These are phyloP conservation scores for Melanogrammus aeglefinus DNA, from an alignment of 2,797 vertebrate species.

Conservation along the genomic window DNA sequence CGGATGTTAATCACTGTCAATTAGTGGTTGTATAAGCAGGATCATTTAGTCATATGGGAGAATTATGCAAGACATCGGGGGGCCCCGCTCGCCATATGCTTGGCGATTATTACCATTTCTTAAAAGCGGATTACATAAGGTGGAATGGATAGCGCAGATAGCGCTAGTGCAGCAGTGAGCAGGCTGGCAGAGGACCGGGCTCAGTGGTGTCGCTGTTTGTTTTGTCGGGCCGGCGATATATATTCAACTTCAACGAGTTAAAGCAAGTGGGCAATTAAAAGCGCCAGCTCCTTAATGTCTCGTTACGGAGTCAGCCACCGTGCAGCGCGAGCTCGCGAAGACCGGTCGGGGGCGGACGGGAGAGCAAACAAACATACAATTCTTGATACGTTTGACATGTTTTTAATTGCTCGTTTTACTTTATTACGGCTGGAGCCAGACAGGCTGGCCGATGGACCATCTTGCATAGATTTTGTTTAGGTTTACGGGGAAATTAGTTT, in stretches of 20 bases:
- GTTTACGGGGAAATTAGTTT: constrained; percentile 60
- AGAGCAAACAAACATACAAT: constrained; percentile 39
- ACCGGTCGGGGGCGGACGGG: constrained; percentile 41
- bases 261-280: not conserved
- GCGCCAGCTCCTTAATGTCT: not conserved
- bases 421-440: constrained; percentile 55
- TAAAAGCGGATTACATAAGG: too few relatives aligned
- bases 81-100: too few relatives aligned
- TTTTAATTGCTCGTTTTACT: constrained; percentile 65
- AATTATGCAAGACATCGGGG: constrained; percentile 7
- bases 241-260: not conserved
- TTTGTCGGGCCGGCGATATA: not conserved
- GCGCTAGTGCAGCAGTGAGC: not conserved
- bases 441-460: constrained; percentile 61
- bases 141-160: not conserved
- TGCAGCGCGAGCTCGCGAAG: constrained; percentile 7
- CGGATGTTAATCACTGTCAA: not conserved
- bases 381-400: constrained; percentile 54
- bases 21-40: not conserved
- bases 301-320: constrained; percentile 13
- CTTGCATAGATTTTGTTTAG: constrained; percentile 63
- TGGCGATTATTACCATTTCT: too few relatives aligned
- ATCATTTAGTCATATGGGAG: constrained; percentile 1
- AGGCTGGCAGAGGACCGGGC: not conserved
- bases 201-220: not conserved